Conservation (phyloP, 2,797 vertebrate species). For the Rhinatrema bivittatum region DNA sequence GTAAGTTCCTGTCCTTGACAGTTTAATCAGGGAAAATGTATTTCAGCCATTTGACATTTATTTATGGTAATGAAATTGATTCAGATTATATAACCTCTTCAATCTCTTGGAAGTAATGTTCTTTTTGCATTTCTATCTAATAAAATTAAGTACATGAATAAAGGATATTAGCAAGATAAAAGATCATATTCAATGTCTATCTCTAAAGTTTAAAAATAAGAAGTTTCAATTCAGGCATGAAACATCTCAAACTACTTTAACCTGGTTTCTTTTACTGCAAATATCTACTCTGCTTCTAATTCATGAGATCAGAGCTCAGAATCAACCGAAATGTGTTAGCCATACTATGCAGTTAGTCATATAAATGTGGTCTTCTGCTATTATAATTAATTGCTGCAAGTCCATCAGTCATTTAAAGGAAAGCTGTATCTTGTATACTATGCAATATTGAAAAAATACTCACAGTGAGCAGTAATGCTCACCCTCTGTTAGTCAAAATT, state of each 20-base stretch:
- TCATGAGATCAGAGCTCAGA: too few species aligned
- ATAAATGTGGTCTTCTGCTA: too few species aligned
- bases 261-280: slow-evolving; percentile 1
- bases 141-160: slow-evolving; percentile 21
- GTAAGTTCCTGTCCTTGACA: slow-evolving; percentile 37
- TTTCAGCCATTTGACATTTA: slow-evolving; percentile 46
- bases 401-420: too few species aligned
- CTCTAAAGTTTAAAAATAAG: neutral
- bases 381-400: too few species aligned
- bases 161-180: neutral
- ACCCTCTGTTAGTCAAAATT: too few species aligned
- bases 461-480: too few species aligned
- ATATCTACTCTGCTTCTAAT: neutral
- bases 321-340: too few species aligned
- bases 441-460: too few species aligned
- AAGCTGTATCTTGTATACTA: too few species aligned
- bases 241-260: neutral
- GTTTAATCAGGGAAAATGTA: slow-evolving; percentile 48
- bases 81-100: slow-evolving; percentile 31
- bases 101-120: slow-evolving; percentile 11
- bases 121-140: slow-evolving; percentile 8
- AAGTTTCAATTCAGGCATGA: slow-evolving; percentile 1
- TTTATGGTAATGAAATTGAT: slow-evolving; percentile 51
- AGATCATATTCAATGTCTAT: slow-evolving; percentile 5
- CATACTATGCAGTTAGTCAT: too few species aligned